Evolutionary conservation across 35 echinoderm and acorn worm species (phyloP), one percentile per base, ranked within the genome.

Genomic region (Stichopus chloronotus): DNA sequence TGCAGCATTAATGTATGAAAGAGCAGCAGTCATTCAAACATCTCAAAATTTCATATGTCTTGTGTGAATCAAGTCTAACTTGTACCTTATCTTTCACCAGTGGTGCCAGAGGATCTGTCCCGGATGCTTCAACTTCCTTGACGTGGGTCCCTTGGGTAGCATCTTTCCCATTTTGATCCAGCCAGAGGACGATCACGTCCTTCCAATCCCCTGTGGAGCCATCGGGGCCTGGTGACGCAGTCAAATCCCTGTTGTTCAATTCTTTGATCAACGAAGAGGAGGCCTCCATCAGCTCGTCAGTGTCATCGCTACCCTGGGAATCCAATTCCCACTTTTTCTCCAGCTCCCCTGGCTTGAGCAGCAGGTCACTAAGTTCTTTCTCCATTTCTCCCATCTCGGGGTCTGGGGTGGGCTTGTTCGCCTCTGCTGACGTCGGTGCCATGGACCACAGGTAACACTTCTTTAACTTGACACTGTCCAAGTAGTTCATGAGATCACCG

Each of bases 401-500:
- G 58, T 96, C 92, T 23, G 60, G 5, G 13, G 63, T 60, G 23
- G 9, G 86, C 52, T 83, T 63, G 7, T 5, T 83, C 20, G 89
- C 92, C 58, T 68, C 79, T 9, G 88, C 87, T 86, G 94, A 88
- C 13, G 56, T 76, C 58, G 59, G 91, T 54, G 90, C 76, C 55
- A 95, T 80, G 20, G 96, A 97, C 96, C 96, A 97, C 91, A 97
- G 86, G 58, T 97, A 95, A 74, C 96, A 97, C 55, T 97, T 92
- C 82, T 97, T 94, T 21, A 93, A 94, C 61, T 97, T 88, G n/a
- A 93, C 83, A 11, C 72, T 92, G 30, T 94, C 94, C 56, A 97
- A 88, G 59, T 93, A 93, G 23, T 93, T 59, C 25, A 77, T 83
- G 53, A 97, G 88, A 58, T 97, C 91, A 23, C 94, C 96, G 54